Evolutionary conservation across 2,113 vertebrate genomes (phyloP).

Genomic region (Nesogale talazaci): DNA sequence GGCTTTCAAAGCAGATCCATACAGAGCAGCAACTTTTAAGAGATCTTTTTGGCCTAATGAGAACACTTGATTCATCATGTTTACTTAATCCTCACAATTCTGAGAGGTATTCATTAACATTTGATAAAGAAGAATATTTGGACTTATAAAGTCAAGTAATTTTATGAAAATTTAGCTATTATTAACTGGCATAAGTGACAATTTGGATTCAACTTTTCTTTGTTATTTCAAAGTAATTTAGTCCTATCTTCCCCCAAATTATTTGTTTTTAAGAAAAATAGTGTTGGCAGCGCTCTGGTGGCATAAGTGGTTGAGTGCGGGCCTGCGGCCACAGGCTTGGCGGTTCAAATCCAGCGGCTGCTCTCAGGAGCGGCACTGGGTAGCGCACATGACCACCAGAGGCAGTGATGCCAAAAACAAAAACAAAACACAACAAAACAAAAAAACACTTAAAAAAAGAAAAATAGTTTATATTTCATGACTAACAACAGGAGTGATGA

Average conservation of each 20-base stretch:
- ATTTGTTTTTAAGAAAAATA: conserved; percentile 1
- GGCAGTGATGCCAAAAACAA: too few relatives aligned
- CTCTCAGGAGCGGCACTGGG: too few relatives aligned
- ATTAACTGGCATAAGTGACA: not conserved
- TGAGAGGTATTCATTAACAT: not conserved
- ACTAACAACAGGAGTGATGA: not conserved
- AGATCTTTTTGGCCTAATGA: too few relatives aligned
- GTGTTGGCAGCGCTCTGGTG: too few relatives aligned
- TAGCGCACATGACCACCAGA: too few relatives aligned
- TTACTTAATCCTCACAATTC: not conserved
- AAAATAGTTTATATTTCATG: not conserved
- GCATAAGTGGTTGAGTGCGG: too few relatives aligned
- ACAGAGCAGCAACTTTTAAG: too few relatives aligned
- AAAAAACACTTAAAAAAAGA: too few relatives aligned
- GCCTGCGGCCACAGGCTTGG: too few relatives aligned
- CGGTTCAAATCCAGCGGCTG: too few relatives aligned
- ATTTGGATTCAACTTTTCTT: not conserved
- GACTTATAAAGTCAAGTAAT: not conserved
- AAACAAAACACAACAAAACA: too few relatives aligned
- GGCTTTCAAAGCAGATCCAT: too few relatives aligned
- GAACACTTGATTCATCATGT: not conserved
- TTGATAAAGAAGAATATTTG: not conserved
- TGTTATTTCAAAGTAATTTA: not conserved
- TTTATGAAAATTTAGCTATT: not conserved
- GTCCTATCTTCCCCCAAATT: not conserved